phyloP scores from a whole-genome alignment of 92 coral and sea anemone species.

The Scolanthus callimorphus region DNA sequence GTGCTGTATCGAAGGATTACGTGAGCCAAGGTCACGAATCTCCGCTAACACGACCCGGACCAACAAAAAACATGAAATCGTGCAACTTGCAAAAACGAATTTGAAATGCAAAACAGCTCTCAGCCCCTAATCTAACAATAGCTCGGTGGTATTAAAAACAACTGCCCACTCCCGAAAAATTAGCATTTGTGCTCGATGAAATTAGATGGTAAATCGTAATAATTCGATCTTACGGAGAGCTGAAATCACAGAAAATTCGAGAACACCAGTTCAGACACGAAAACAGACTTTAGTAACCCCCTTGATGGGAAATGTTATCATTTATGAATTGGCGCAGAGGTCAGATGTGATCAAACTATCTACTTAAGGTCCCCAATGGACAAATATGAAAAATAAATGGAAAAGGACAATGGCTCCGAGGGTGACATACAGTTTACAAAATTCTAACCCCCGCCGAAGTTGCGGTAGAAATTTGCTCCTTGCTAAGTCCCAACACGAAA shows the following conservation, averaged over 20 bases:
- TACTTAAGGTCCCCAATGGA: slow-evolving; percentile 4
- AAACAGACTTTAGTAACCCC: too few relatives aligned
- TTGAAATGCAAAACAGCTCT: slow-evolving; percentile 64
- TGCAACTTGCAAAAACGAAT: slow-evolving; percentile 28
- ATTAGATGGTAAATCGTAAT: too few relatives aligned
- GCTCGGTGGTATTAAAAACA: slow-evolving; percentile 41
- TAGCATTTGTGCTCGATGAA: slow-evolving; percentile 41
- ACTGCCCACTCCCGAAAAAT: slow-evolving; percentile 63
- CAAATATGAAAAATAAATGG: slow-evolving; percentile 15
- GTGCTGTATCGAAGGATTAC: slow-evolving; percentile 33
- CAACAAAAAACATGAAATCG: not conserved
- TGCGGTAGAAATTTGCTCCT: slow-evolving; percentile 12
- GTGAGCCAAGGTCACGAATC: slow-evolving; percentile 30
- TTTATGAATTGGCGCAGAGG: not conserved
- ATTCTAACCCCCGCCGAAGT: slow-evolving; percentile 52
- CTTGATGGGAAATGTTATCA: not conserved
- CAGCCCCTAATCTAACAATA: slow-evolving; percentile 56
- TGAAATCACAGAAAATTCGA: too few relatives aligned
- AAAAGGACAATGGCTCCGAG: slow-evolving; percentile 18
- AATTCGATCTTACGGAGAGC: too few relatives aligned
- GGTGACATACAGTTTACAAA: slow-evolving; percentile 30
- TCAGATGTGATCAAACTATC: not conserved
- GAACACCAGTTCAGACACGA: too few relatives aligned
- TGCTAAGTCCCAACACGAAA: slow-evolving; percentile 26
- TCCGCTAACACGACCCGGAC: not conserved